Evolutionary conservation across 1,140 invertebrate genomes (phyloP).

Genomic region (Eriosoma lanigerum): DNA sequence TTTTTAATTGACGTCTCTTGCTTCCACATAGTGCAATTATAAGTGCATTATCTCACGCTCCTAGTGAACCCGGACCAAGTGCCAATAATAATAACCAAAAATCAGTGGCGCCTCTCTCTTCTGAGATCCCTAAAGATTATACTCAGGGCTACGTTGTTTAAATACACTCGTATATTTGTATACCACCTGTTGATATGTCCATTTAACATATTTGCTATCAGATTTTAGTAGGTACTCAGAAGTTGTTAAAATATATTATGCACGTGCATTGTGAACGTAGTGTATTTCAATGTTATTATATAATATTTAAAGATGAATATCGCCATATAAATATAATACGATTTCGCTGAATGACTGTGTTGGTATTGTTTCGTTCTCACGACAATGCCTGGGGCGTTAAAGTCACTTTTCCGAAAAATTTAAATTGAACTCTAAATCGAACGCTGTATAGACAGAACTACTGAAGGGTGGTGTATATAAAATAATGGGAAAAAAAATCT

Average conservation of each 20-base stretch:
- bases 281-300: slow-evolving; percentile 5
- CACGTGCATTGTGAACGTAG: too few species aligned
- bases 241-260: slow-evolving; percentile 12
- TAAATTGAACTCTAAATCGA: slow-evolving; percentile 1
- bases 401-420: slow-evolving; percentile 48
- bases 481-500: slow-evolving; percentile 21
- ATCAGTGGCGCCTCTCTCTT: slow-evolving; percentile 42
- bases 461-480: slow-evolving; percentile 7
- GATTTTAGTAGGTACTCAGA: background rate
- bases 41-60: slow-evolving; percentile 47
- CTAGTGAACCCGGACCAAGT: slow-evolving; percentile 34
- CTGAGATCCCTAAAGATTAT: slow-evolving; percentile 6
- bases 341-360: slow-evolving; percentile 18
- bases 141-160: background rate
- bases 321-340: background rate
- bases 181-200: slow-evolving; percentile 25
- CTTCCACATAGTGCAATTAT: slow-evolving; percentile 17
- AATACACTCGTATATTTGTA: background rate
- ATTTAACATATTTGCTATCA: slow-evolving; percentile 28
- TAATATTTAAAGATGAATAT: background rate
- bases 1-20: slow-evolving; percentile 36
- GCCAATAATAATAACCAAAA: slow-evolving; percentile 36
- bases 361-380: slow-evolving; percentile 42
- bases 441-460: too few species aligned
- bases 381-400: slow-evolving; percentile 41